Base-by-base conservation (phyloP, 2,113 vertebrate species). In the Paradoxurus hermaphroditus region DNA sequence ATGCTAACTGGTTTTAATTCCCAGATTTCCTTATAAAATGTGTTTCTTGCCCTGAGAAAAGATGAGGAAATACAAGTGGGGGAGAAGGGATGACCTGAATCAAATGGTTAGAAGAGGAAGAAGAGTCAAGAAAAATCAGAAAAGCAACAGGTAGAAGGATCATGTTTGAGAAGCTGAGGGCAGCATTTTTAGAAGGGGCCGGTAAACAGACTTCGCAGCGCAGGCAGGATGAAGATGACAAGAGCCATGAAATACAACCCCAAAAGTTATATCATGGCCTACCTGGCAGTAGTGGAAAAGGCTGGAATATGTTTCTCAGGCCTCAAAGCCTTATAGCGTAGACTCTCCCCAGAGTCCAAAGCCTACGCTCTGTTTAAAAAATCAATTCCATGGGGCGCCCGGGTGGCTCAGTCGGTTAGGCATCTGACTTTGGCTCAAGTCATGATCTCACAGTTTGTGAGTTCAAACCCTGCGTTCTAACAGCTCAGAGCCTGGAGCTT, bases 171-270 rank as follows among this genome's bases (percentile, higher is more conserved):
- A 77, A n/a, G 29, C 3, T 21, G 51, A 49, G 34, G 39, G 31
- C 6, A n/a, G 11, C 36, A n/a, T n/a, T n/a, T n/a, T n/a, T n/a
- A n/a, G n/a, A n/a, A n/a, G n/a, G n/a, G n/a, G n/a, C n/a, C n/a
- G n/a, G n/a, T n/a, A n/a, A n/a, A n/a, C n/a, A 34, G 39, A 10
- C 41, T 13, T 2, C 25, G 16, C 3, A 6, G 16, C 7, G n/a
- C 41, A 62, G 4, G 14, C 25, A 49, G 39, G 73, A 36, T 72
- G 23, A 53, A 56, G 59, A 68, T 9, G 27, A 25, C 36, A 44
- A 5, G 9, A 29, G 13, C 36, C 67, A 13, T 36, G 44, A 67
- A 65, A 36, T 25, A 29, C 16, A 39, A 44, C 18, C 46, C 36
- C 12, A 10, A 49, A 79, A 23, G 19, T 18, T 49, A 7, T 51